Conservation (phyloP, 1,140 invertebrate species). For the Batillaria attramentaria region DNA sequence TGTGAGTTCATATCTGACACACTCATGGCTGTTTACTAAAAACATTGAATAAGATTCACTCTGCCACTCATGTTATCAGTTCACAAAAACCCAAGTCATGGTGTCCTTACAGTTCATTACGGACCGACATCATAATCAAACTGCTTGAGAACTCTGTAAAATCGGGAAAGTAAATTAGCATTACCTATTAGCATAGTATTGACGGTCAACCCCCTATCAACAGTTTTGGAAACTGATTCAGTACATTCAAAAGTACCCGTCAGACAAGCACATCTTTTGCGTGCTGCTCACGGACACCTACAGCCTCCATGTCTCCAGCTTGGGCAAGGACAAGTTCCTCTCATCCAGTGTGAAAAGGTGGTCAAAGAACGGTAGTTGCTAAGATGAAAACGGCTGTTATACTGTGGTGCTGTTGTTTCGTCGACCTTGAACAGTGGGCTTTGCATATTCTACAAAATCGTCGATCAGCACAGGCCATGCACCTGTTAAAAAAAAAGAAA, state of each 20-base stretch:
- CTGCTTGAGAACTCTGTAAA: no score
- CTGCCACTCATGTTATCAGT: no score
- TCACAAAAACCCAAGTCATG: no score
- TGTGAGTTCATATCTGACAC: no score
- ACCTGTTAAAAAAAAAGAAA: constrained; percentile 71
- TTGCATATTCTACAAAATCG: constrained; percentile 97
- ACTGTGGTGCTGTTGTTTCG: constrained; percentile 61
- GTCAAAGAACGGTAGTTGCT: constrained; percentile 10
- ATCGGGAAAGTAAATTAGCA: no score
- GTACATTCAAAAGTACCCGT: not conserved
- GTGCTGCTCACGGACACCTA: no score
- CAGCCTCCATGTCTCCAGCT: not conserved
- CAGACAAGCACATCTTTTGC: not conserved
- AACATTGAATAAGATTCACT: no score
- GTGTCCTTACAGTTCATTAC: no score
- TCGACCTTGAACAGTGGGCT: constrained; percentile 69
- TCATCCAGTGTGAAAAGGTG: not conserved
- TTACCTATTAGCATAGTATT: no score
- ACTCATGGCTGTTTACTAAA: no score
- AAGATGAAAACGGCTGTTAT: constrained; percentile 40
- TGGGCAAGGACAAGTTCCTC: not conserved
- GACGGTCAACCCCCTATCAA: no score
- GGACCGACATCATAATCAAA: no score
- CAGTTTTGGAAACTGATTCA: not conserved
- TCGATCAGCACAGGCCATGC: constrained; percentile 99